Base-by-base conservation (phyloP, 1,140 invertebrate species). In the Probaryconus sp. region DNA sequence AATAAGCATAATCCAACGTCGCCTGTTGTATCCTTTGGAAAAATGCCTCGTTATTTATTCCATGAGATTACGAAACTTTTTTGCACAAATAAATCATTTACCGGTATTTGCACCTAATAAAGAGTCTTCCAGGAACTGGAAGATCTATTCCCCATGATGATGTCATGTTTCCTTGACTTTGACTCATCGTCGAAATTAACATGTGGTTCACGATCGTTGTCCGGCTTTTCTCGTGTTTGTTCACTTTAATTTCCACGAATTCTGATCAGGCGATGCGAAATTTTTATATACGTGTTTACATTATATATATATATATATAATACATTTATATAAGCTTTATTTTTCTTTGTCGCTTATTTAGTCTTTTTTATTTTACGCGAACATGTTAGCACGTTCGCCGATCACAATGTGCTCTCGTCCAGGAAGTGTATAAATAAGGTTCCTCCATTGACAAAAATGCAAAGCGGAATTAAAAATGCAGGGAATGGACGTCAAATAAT, bases 11-110 rank as follows among this genome's bases (percentile, higher is more conserved):
- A 60, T 51, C 51, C 21, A 24, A 24, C 21, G 21, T 24, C 7
- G 21, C 21, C n/a, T n/a, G n/a, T n/a, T n/a, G n/a, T n/a, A n/a
- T n/a, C n/a, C n/a, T n/a, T n/a, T n/a, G n/a, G n/a, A n/a, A n/a
- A n/a, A n/a, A n/a, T n/a, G n/a, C n/a, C n/a, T n/a, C n/a, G n/a
- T n/a, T n/a, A n/a, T n/a, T n/a, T n/a, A n/a, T n/a, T n/a, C n/a
- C n/a, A n/a, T n/a, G n/a, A 55, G 56, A 48, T 61, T 40, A 48
- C 38, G 48, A 69, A 60, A 69, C 47, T 40, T 70, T 69, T 70
- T 70, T 70, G 67, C 67, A 70, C 56, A 70, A 56, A 70, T 61
- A 70, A 61, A 70, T 70, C 67, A 70, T 70, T 63, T 48, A 48
- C 21, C 67, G 48, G 40, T 50, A 56, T 70, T 70, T 70, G 67